Evolutionary conservation across 1,140 invertebrate genomes (phyloP).

Genomic region (Akabosia matsudoensis): DNA sequence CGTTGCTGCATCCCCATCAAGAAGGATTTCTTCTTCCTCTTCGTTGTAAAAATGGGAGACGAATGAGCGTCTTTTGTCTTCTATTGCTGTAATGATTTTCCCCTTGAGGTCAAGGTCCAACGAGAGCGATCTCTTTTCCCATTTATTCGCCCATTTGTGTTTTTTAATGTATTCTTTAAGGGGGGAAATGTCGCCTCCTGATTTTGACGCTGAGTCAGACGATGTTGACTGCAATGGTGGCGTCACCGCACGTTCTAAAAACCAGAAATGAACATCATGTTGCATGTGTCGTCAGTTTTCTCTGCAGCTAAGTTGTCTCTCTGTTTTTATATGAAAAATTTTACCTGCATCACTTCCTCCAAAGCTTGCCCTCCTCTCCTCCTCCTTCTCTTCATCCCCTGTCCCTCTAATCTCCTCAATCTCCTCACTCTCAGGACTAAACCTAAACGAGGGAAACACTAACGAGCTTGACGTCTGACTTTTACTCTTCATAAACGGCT

Average conservation of each 20-base stretch:
- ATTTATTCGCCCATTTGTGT: conserved; percentile 44
- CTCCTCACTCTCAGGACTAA: conserved; percentile 45
- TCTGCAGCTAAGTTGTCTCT: no score
- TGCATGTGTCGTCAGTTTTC: no score
- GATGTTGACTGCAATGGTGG: background rate
- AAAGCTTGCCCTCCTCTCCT: background rate
- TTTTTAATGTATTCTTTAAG: conserved; percentile 45
- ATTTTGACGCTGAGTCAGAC: background rate
- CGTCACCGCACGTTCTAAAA: background rate
- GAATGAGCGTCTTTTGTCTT: conserved; percentile 43
- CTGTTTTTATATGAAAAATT: no score
- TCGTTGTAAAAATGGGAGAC: conserved; percentile 44
- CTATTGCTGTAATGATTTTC: conserved; percentile 46
- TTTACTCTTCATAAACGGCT: no score
- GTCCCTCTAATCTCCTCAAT: conserved; percentile 25
- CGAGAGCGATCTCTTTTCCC: conserved; percentile 43
- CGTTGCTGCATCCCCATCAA: background rate
- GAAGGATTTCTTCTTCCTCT: conserved; percentile 27
- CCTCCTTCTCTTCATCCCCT: background rate
- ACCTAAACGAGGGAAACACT: conserved; percentile 35
- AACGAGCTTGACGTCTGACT: background rate
- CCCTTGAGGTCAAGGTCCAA: conserved; percentile 43
- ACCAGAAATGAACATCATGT: no score
- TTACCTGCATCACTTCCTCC: background rate
- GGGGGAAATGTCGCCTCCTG: conserved; percentile 39